These are phyloP conservation scores for Anguilla megastoma DNA, from an alignment of 2,797 vertebrate species.

Conservation along the genomic window DNA sequence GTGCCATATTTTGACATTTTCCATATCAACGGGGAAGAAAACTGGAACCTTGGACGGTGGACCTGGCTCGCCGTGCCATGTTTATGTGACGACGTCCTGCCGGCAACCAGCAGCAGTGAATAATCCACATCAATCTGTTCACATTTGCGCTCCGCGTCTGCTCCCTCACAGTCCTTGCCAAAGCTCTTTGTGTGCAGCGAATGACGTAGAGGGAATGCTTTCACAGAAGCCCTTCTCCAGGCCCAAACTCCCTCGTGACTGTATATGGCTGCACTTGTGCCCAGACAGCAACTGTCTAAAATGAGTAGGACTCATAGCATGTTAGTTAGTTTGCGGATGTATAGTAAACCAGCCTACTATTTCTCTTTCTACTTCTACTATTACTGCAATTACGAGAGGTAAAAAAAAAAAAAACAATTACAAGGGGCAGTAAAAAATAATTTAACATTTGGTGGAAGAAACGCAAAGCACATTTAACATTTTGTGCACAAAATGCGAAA, in stretches of 20 bases:
- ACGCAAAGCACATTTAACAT: no score
- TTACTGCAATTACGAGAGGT: background rate
- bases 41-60: slow-evolving; percentile 14
- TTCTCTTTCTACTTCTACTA: background rate
- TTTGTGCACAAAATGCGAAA: no score
- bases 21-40: slow-evolving; percentile 29
- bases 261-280: background rate
- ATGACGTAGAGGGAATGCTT: slow-evolving; percentile 22
- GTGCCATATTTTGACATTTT: slow-evolving; percentile 7
- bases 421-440: background rate
- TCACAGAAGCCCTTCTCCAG: background rate
- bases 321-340: background rate
- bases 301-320: background rate
- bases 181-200: background rate
- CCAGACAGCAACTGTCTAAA: background rate
- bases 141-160: slow-evolving; percentile 23
- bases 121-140: slow-evolving; percentile 66
- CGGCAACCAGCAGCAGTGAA: slow-evolving; percentile 57
- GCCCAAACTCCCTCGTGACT: background rate
- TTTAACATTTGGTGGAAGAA: background rate
- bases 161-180: background rate
- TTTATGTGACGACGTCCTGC: slow-evolving; percentile 70
- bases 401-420: background rate
- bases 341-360: background rate
- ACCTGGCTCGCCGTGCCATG: slow-evolving; percentile 46